A percentile compares a stretch with the other conserved stretches of the same genome.
Evolutionary conservation across 2,797 vertebrate species (phyloP).

Genomic region (Mormyrus hasselquistii): DNA sequence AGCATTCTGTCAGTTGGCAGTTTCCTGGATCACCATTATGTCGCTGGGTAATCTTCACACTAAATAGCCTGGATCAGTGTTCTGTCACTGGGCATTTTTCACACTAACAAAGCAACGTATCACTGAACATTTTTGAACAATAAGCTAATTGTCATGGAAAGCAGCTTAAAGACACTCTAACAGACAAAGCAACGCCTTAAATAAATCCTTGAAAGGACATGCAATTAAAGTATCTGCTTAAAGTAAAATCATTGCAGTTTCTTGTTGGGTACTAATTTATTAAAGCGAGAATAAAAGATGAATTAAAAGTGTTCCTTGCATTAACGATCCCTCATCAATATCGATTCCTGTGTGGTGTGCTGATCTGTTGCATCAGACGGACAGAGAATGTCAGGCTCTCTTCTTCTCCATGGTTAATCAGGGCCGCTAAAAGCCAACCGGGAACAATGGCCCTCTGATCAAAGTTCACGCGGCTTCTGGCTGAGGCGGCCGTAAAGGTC

Average conservation of each 20-base stretch:
- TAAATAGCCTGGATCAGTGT: not conserved
- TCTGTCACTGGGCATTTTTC: not conserved
- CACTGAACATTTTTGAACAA: not conserved
- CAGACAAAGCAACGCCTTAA: not conserved
- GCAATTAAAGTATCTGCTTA: not conserved
- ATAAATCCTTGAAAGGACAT: not conserved
- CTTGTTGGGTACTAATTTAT: not conserved
- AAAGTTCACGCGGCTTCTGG: conserved; percentile 14
- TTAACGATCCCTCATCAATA: conserved; percentile 15
- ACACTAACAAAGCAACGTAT: not conserved
- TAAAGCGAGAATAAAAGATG: conserved; percentile 6
- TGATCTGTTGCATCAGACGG: conserved; percentile 14
- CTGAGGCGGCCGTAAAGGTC: not conserved
- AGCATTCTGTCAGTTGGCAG: not conserved
- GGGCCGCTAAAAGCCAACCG: conserved; percentile 16
- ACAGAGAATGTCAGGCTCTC: conserved; percentile 10
- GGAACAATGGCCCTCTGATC: conserved; percentile 14
- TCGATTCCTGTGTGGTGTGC: not conserved
- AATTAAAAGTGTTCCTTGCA: conserved; percentile 15
- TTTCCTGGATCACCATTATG: not conserved
- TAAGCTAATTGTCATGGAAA: not conserved
- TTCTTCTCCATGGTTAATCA: conserved; percentile 17
- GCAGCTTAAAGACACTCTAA: not conserved
- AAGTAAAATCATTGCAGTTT: not conserved
- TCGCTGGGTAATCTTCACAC: not conserved